Conservation (phyloP, 1,140 invertebrate genomes). For the Oncopeltus fasciatus region DNA sequence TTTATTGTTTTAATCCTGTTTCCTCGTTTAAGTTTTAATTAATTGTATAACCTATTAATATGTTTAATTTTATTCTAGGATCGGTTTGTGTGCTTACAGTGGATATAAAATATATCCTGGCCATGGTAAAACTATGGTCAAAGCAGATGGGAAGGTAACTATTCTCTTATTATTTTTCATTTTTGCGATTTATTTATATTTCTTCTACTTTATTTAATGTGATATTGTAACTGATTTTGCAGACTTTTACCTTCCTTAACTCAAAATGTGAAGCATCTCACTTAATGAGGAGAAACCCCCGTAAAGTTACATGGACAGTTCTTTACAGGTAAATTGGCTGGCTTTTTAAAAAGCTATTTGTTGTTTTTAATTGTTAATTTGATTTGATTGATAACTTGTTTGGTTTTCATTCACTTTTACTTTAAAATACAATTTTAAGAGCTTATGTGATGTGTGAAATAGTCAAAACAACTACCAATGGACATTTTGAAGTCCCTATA, state of each 20-base stretch:
- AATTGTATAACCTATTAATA: background rate
- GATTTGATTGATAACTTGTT: too few species aligned
- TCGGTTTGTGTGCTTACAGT: conserved; percentile 94
- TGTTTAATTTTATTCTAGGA: conserved; percentile 55
- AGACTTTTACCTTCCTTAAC: conserved; percentile 92
- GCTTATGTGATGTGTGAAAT: too few species aligned
- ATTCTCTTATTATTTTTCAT: background rate
- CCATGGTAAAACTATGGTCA: conserved; percentile 98
- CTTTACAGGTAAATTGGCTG: conserved; percentile 76
- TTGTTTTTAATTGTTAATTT: too few species aligned
- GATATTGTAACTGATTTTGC: conserved; percentile 29
- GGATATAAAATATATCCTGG: conserved; percentile 99
- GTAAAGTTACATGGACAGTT: conserved; percentile 98
- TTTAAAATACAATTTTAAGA: too few species aligned
- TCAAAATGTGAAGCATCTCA: conserved; percentile 92
- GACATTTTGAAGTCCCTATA: too few species aligned
- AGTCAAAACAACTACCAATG: too few species aligned
- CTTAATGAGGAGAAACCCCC: conserved; percentile 93
- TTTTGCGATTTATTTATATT: background rate
- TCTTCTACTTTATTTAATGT: background rate
- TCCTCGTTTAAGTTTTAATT: background rate
- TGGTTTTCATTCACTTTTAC: too few species aligned
- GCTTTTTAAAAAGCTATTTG: too few species aligned
- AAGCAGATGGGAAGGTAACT: conserved; percentile 90
- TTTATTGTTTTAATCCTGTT: conserved; percentile 14